These are phyloP conservation scores for Ceratoteleas bidentatus DNA, from an alignment of 1,140 invertebrate species.

Conservation along the genomic window DNA sequence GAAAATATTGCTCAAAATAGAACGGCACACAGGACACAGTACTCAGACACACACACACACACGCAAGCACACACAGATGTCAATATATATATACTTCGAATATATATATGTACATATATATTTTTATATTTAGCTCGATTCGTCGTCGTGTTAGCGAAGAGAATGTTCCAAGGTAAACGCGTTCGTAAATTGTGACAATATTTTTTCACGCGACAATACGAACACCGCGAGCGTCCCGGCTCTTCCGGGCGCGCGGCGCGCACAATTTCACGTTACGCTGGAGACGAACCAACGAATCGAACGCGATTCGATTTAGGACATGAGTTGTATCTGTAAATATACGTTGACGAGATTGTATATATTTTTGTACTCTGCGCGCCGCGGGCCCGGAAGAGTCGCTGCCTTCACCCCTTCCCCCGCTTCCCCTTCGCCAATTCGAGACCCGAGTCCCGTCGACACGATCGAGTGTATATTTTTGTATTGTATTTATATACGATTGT, in stretches of 20 bases:
- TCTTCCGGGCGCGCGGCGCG: constrained; percentile 15
- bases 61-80: too few relatives aligned
- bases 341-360: constrained; percentile 44
- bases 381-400: constrained; percentile 12
- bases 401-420: background rate
- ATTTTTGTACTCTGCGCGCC: constrained; percentile 43
- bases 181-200: constrained; percentile 51
- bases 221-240: constrained; percentile 6
- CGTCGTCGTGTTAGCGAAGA: constrained; percentile 38
- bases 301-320: constrained; percentile 30
- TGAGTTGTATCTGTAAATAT: constrained; percentile 55
- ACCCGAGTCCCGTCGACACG: constrained; percentile 5
- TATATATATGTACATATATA: constrained; percentile 57
- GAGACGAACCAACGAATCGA: constrained; percentile 15
- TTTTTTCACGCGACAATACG: constrained; percentile 5
- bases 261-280: constrained; percentile 31
- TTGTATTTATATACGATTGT: constrained; percentile 29
- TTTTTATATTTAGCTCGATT: constrained; percentile 57
- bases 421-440: constrained; percentile 1
- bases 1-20: constrained; percentile 57
- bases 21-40: too few relatives aligned
- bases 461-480: constrained; percentile 41
- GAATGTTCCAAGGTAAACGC: constrained; percentile 49
- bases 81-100: constrained; percentile 48
- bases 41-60: too few relatives aligned